Evolutionary conservation across 2,797 vertebrate genomes (phyloP), one percentile per base, ranked within the genome.

Genomic region (Avahi laniger): DNA sequence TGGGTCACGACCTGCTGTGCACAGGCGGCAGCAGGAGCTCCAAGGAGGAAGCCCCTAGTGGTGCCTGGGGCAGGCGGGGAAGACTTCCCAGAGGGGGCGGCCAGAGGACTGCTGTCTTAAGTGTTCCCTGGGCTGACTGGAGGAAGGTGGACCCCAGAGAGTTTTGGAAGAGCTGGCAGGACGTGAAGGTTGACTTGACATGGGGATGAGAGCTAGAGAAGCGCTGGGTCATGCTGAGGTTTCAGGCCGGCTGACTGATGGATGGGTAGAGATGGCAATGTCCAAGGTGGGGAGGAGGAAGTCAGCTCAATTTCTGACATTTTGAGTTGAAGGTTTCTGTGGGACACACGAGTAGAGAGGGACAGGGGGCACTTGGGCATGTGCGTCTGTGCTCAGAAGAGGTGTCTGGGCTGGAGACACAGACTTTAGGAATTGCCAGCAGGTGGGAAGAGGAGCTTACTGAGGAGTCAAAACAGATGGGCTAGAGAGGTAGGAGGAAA

Each of bases 11-110:
- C 2, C 3, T 15, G 76, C 12, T 54, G 5, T 43, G 41, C 61
- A 75, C 73, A 61, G 80, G n/a, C 43, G 41, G 33, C 10, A 65
- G 67, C 11, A 3, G 52, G n/a, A 10, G 18, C n/a, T 24, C 18
- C 15, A 11, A n/a, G 63, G 35, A 33, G 12, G n/a, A 33, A 48
- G 30, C 0, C 17, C 4, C 10, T 13, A 0, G 5, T 1, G 18
- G 54, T 7, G 38, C 14, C 50, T 17, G 38, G 48, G 43, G 38
- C 17, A 70, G 41, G 33, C 12, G 5, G 33, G 35, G 73, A 18
- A 24, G 67, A 30, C 46, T 43, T 65, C 52, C 52, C 59, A 8
- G 84, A 41, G 78, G 10, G 46, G 20, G 20, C 7, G n/a, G 22
- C 0, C 4, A 7, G 24, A 75, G 12, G 78, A 50, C 79, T n/a